Conservation (phyloP, 2,797 vertebrate genomes). For the Hemibagrus guttatus region DNA sequence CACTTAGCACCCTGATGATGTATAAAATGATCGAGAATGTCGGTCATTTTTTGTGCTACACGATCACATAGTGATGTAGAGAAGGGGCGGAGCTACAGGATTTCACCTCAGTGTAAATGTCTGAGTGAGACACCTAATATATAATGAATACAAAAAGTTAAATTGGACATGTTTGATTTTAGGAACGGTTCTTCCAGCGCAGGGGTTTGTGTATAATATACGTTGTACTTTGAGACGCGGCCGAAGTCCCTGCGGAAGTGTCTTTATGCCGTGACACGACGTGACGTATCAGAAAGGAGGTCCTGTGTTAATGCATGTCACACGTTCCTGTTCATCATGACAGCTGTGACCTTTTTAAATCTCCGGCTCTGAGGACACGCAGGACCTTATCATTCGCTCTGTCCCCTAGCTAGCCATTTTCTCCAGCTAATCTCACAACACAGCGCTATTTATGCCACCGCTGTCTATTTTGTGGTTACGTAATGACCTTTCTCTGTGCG, state of each 20-base stretch:
- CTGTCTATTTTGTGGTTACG: slow-evolving; percentile 21
- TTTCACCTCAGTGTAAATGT: no score
- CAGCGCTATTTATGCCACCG: slow-evolving; percentile 22
- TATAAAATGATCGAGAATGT: background rate
- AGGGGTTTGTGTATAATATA: background rate
- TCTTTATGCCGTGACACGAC: background rate
- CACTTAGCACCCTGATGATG: background rate
- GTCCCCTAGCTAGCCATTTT: slow-evolving; percentile 18
- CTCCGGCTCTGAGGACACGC: background rate
- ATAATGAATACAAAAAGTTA: background rate
- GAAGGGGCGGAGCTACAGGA: background rate
- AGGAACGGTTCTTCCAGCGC: background rate
- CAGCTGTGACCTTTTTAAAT: slow-evolving; percentile 30
- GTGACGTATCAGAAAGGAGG: background rate
- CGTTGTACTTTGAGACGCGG: background rate
- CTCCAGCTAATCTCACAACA: slow-evolving; percentile 29
- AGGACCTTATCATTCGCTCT: slow-evolving; percentile 9
- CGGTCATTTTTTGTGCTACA: background rate
- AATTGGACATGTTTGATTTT: background rate
- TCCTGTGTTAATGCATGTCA: background rate
- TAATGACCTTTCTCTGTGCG: slow-evolving; percentile 42
- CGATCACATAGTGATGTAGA: background rate
- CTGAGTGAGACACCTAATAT: background rate
- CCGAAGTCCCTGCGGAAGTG: background rate
- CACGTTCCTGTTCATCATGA: slow-evolving; percentile 8